These are phyloP conservation scores for Episyrphus balteatus DNA, from an alignment of 1,140 invertebrate species.

Conservation along the genomic window DNA sequence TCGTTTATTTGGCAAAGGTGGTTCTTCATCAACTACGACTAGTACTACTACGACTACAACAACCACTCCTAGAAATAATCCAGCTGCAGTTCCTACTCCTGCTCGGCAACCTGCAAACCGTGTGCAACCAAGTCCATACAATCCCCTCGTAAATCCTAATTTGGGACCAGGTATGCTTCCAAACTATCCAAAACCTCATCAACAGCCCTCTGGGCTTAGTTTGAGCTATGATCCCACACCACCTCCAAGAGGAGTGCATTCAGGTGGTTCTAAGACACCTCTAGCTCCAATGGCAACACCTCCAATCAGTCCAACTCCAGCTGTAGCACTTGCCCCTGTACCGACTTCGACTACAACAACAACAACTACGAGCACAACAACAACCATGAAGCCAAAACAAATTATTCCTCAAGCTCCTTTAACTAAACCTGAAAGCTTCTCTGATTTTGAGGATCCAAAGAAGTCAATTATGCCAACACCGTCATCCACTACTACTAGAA, in stretches of 20 bases:
- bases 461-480: constrained; percentile 8
- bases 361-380: constrained; percentile 14
- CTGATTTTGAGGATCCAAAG: constrained; percentile 7
- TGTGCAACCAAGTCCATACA: constrained; percentile 6
- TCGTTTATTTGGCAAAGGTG: constrained; percentile 19
- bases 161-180: constrained; percentile 7
- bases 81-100: background rate
- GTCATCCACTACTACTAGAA: constrained; percentile 15
- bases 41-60: constrained; percentile 7
- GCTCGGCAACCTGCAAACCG: background rate
- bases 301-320: constrained; percentile 12
- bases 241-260: background rate
- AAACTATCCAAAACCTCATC: constrained; percentile 21
- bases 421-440: constrained; percentile 13
- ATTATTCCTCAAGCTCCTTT: constrained; percentile 3
- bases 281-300: background rate
- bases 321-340: constrained; percentile 9
- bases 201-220: constrained; percentile 27
- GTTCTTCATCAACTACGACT: constrained; percentile 11
- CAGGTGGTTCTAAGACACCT: background rate
- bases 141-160: too few relatives aligned
- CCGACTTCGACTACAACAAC: constrained; percentile 6
- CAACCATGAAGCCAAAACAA: constrained; percentile 5
- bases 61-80: background rate
- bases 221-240: constrained; percentile 25